phyloP scores from a whole-genome alignment of 2,888 invertebrate species.

The Arrhopalites spinosus region DNA sequence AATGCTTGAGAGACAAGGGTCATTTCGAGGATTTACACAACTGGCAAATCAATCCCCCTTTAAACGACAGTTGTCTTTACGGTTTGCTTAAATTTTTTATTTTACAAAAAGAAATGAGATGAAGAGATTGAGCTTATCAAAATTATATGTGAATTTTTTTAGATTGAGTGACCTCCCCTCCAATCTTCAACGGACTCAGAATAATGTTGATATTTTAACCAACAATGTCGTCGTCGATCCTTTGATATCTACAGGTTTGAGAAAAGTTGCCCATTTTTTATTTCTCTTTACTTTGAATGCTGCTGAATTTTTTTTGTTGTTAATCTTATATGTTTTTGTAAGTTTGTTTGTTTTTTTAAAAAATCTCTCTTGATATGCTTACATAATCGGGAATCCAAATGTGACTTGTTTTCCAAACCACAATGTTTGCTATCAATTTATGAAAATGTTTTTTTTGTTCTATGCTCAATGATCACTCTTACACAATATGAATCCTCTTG shows the following conservation, averaged over 20 bases:
- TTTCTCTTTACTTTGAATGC: not conserved
- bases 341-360: not conserved
- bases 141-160: not conserved
- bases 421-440: not conserved
- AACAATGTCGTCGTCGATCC: conserved; percentile 49
- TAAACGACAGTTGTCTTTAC: conserved; percentile 91
- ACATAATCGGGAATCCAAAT: not conserved
- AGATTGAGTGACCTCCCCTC: conserved; percentile 94
- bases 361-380: not conserved
- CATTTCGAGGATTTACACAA: conserved; percentile 87
- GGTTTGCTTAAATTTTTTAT: not conserved
- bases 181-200: conserved; percentile 76
- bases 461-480: not conserved
- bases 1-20: conserved; percentile 92
- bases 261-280: not conserved
- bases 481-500: not conserved
- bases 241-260: conserved; percentile 3
- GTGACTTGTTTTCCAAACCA: not conserved
- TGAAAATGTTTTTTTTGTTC: not conserved
- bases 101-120: not conserved
- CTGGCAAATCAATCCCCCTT: conserved; percentile 84
- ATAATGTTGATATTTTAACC: conserved; percentile 52
- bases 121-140: not conserved
- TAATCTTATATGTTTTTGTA: not conserved
- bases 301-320: not conserved